Evolutionary conservation across 1,140 invertebrate genomes (phyloP), one percentile per base, ranked within the genome.

Genomic region (Papilio polytes): DNA sequence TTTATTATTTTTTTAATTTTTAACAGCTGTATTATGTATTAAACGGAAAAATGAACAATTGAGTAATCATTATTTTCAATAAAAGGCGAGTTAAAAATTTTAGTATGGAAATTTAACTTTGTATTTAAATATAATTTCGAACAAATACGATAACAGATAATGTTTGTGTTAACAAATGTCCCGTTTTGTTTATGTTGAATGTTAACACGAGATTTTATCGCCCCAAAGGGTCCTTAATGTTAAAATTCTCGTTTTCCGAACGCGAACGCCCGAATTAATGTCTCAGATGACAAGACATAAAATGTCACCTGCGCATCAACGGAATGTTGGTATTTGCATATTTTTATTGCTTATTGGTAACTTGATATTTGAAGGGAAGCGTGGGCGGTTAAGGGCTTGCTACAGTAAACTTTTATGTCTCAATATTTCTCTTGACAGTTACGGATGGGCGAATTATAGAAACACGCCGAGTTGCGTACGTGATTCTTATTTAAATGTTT

Each of bases 261-360:
- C 20, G 74, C 20, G 20, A 78, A 63, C 41, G 48, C 70, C 78
- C 74, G 77, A 78, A 83, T 84, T 70, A 80, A 82, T 77, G 79
- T 73, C 79, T 72, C 78, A 78, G 79, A 85, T 82, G 82, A 85
- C 84, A 85, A 80, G 36, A 51, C 80, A 83, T 85, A 85, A 85
- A 83, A 80, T 85, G 81, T 83, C 80, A 80, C 82, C 84, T 78
- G 78, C 73, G 73, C 74, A 36, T 70, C 72, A 81, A 80, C 78
- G 70, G 18, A 20, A 51, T 53, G 74, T 63, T 1, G 7, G n/a
- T 41, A 63, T 78, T 78, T 78, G 77, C 77, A 78, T 78, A 78
- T 78, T 78, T 78, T 78, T 78, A 78, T 78, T 78, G 77, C 77
- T 78, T 78, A 78, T 78, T 78, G 26, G 77, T 78, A 78, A 78